Evolutionary conservation across 1,140 invertebrate species (phyloP).

Genomic region (Chrysoperla carnea): DNA sequence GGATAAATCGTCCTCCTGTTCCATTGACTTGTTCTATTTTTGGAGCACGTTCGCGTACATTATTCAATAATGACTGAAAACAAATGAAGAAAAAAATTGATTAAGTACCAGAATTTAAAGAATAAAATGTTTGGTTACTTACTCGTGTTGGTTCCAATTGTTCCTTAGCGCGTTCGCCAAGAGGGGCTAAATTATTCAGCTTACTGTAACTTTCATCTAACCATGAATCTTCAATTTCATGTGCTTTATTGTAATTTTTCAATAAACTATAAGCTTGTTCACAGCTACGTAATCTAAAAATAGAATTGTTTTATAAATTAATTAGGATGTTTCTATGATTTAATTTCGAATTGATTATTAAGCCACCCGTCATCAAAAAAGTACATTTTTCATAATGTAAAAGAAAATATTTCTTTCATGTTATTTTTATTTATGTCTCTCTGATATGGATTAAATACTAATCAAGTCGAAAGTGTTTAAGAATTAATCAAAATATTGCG

Average conservation of each 20-base stretch:
- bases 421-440: too few species aligned
- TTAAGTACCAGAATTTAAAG: neutral
- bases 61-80: conserved; percentile 74
- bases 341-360: neutral
- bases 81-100: neutral
- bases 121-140: conserved; percentile 13
- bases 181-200: conserved; percentile 47
- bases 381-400: too few species aligned
- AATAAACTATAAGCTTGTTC: conserved; percentile 72
- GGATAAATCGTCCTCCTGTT: conserved; percentile 85
- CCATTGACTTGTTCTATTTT: conserved; percentile 91
- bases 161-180: conserved; percentile 51
- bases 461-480: too few species aligned
- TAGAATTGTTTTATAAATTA: too few species aligned
- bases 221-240: conserved; percentile 75
- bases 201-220: conserved; percentile 62
- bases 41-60: conserved; percentile 73
- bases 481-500: too few species aligned
- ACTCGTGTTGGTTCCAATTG: conserved; percentile 65
- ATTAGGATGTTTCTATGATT: too few species aligned
- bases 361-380: neutral
- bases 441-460: too few species aligned
- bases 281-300: conserved; percentile 57
- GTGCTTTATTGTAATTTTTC: conserved; percentile 69
- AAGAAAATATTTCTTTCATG: too few species aligned